Evolutionary conservation across 2,888 invertebrate species (phyloP), one percentile per base, ranked within the genome.

Genomic region (Thelaira solivaga): DNA sequence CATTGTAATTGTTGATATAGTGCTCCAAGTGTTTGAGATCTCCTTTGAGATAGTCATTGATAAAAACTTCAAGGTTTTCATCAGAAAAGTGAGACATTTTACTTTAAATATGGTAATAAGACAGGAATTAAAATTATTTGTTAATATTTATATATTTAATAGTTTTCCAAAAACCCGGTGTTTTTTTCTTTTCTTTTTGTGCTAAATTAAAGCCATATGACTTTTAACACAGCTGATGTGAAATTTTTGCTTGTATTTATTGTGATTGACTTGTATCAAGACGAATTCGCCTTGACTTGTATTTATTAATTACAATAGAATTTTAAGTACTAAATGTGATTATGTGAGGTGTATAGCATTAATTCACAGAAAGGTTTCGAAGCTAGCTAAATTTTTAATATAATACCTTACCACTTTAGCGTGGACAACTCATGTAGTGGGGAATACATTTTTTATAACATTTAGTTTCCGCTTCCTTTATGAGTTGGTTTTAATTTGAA

Each of bases 41-140:
- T 84, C 92, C 92, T 85, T 92, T 93, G 0, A 96, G 89, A 0
- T 93, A 93, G 80, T 96, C 93, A 85, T 96, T 95, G n/a, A 96
- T 90, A 83, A 94, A 95, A 6, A 89, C 87, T 88, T 96, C 96
- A 1, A 88, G 65, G 55, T 85, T 81, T 31, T 86, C 81, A 5
- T 64, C 67, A 0, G 77, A 69, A 24, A 80, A 47, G 0, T 62
- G 55, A 13, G 80, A 45, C 81, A 80, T 81, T n/a, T 2, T 57
- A 1, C 20, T 0, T 3, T 39, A n/a, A 31, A 6, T 39, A 13
- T 8, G 8, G 31, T 31, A 2, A 7, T 8, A 6, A 8, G 2
- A 6, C 10, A 8, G 6, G 10, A 31, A 2, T 31, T 6, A 8
- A 31, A 31, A 31, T 31, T 8, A 5, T 34, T n/a, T n/a, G n/a